These are phyloP conservation scores for Okapia johnstoni DNA, from an alignment of 2,113 vertebrate species.

Conservation along the genomic window DNA sequence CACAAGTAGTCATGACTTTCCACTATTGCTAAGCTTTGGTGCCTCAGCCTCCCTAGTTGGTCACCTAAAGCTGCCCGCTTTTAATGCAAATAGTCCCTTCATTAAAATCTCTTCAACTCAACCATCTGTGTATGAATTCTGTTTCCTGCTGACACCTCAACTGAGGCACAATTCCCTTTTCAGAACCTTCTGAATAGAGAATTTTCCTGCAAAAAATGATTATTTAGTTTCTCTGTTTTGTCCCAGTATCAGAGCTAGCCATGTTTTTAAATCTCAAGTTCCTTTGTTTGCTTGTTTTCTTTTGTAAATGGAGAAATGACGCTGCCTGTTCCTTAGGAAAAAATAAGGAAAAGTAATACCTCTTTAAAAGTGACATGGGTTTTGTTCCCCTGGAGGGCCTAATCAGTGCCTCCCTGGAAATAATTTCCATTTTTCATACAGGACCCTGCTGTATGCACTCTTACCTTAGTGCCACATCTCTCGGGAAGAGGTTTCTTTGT, in stretches of 20 bases:
- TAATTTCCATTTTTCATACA: neutral
- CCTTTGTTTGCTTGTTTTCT: neutral
- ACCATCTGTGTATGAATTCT: neutral
- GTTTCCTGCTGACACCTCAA: neutral
- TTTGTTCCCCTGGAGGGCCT: neutral
- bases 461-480: neutral
- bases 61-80: neutral
- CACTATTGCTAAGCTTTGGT: neutral
- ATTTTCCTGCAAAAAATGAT: neutral
- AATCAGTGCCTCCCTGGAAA: neutral
- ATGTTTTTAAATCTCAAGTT: conserved; percentile 4
- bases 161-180: neutral
- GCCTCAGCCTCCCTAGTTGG: neutral
- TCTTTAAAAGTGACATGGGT: neutral
- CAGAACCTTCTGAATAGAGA: neutral
- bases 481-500: neutral
- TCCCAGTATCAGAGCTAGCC: neutral
- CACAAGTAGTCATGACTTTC: neutral
- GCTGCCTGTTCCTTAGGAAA: neutral
- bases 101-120: neutral
- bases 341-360: neutral
- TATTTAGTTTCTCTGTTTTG: neutral
- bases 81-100: neutral
- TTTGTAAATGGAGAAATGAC: neutral
- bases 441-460: neutral